Percentiles rank a stretch among this genome's conserved stretches.
Evolutionary conservation across 2,113 vertebrate species (phyloP).

Genomic region (Oryzias woworae): DNA sequence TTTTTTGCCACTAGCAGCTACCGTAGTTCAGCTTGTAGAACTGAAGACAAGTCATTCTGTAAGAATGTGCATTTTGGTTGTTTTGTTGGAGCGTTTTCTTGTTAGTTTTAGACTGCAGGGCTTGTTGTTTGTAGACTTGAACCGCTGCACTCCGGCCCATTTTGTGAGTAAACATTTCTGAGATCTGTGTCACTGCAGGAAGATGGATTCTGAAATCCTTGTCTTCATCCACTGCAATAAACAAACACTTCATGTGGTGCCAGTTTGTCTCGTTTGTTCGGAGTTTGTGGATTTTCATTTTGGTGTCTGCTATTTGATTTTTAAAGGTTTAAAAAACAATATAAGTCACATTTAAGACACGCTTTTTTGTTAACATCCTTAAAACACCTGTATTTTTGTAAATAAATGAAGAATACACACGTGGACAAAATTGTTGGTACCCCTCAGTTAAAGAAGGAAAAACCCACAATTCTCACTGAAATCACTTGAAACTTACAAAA

Average conservation of each 20-base stretch:
- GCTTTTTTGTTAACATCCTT: no score
- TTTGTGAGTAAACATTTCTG: conserved; percentile 60
- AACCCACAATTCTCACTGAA: no score
- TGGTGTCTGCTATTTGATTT: no score
- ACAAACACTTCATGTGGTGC: conserved; percentile 19
- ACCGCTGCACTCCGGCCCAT: conserved; percentile 47
- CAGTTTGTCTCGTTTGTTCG: conserved; percentile 4
- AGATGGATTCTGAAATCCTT: conserved; percentile 13
- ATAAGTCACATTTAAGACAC: no score
- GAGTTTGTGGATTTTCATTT: no score
- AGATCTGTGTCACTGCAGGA: conserved; percentile 27
- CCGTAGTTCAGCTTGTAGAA: conserved; percentile 51
- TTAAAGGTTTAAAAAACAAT: no score
- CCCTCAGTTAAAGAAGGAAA: no score
- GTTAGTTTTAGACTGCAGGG: conserved; percentile 47
- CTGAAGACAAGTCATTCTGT: conserved; percentile 67
- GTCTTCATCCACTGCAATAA: conserved; percentile 44
- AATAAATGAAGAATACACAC: no score
- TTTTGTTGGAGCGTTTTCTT: conserved; percentile 55
- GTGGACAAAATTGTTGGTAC: no score
- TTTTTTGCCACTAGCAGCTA: conserved; percentile 26
- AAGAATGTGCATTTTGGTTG: conserved; percentile 65
- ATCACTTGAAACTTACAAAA: no score
- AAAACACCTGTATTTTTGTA: no score
- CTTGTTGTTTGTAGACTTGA: conserved; percentile 31